A percentile compares a stretch with the other conserved stretches of the same genome.
Evolutionary conservation across 2,797 vertebrate genomes (phyloP).

Genomic region (Sciaenops ocellatus): DNA sequence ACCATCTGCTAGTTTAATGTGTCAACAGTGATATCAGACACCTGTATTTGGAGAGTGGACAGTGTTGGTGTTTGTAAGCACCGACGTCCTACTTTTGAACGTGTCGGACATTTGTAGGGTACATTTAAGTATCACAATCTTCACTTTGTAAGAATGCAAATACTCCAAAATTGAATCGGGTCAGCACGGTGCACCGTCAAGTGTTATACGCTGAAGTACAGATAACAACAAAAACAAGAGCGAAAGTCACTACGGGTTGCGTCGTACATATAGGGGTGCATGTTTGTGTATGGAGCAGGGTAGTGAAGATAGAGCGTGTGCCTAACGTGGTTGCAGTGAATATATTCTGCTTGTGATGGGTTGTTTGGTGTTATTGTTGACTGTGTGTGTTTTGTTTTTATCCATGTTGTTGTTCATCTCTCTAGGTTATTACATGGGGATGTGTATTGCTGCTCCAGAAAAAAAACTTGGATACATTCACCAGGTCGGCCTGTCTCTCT

Average conservation of each 20-base stretch:
- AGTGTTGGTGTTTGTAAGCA: no score
- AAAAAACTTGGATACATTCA: slow-evolving; percentile 85
- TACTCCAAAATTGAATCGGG: no score
- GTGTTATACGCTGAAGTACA: background rate
- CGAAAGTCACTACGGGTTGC: background rate
- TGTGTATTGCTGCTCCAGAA: slow-evolving; percentile 93
- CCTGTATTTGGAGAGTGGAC: no score
- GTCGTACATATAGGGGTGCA: background rate
- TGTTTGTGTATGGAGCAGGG: background rate
- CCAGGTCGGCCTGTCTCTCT: slow-evolving; percentile 58
- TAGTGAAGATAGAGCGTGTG: background rate
- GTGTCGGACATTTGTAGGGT: no score
- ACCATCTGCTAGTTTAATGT: no score
- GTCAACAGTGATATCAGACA: no score
- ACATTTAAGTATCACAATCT: no score
- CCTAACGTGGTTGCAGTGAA: no score
- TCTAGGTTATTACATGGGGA: slow-evolving; percentile 94
- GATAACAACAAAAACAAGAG: background rate
- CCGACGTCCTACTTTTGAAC: no score
- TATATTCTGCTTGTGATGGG: background rate
- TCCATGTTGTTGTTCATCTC: slow-evolving; percentile 17
- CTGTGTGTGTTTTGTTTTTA: background rate
- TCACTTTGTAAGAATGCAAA: no score
- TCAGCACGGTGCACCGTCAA: no score
- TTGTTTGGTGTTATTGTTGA: background rate